phyloP scores from a whole-genome alignment of 2,888 invertebrate species.

The Oegoconia quadripuncta region DNA sequence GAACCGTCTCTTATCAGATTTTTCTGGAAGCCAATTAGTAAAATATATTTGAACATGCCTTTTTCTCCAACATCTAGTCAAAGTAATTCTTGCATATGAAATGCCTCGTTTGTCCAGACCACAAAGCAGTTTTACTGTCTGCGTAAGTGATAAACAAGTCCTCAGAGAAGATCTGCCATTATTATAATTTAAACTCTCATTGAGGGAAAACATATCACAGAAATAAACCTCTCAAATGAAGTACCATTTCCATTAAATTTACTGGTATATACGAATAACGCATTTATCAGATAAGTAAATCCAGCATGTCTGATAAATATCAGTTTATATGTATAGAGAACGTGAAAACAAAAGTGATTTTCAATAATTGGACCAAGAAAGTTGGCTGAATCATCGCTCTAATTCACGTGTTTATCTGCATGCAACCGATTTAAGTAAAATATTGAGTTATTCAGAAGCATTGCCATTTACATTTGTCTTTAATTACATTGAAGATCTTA shows the following conservation, averaged over 20 bases:
- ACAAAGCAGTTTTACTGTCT: constrained; percentile 29
- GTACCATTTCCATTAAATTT: no score
- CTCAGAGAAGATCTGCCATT: not conserved
- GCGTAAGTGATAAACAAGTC: constrained; percentile 11
- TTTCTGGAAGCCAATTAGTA: no score
- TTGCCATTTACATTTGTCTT: no score
- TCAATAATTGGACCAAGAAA: constrained; percentile 3
- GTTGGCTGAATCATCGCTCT: constrained; percentile 2
- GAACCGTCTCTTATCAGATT: no score
- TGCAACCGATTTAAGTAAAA: constrained; percentile 4
- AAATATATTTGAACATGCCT: no score
- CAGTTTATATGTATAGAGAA: not conserved
- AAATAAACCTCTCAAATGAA: not conserved
- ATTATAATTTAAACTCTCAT: not conserved
- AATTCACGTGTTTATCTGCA: constrained; percentile 8
- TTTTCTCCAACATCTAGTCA: no score
- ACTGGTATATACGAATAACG: no score
- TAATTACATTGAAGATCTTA: no score
- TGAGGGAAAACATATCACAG: not conserved
- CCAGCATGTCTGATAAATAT: no score
- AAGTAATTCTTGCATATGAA: no score
- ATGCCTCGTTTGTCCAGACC: not conserved
- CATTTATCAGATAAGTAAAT: no score
- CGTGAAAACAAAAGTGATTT: constrained; percentile 7
- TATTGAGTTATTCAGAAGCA: not conserved